Base-by-base conservation (phyloP, 1,140 invertebrate genomes). In the Aplysia californica region DNA sequence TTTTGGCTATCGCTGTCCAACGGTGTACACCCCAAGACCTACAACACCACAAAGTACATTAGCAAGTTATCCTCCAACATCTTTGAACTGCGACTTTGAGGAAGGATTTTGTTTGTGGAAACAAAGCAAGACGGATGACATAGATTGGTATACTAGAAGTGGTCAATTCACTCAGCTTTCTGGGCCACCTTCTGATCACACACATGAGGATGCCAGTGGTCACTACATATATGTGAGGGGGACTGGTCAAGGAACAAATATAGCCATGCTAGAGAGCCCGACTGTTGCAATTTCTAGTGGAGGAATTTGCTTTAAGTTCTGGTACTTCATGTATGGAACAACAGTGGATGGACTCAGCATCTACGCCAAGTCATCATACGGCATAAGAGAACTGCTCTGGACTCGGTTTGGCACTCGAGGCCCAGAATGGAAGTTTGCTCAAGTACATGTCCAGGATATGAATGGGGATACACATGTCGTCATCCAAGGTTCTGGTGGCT, bases 301-400 rank as follows among this genome's bases (percentile, higher is more conserved):
- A 55, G 86, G 86, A 15, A 72, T 82, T 10, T 87, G 86, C 59
- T 82, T 94, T 86, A 91, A 92, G 79, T 94, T 95, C 81, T 94
- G 93, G 90, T 94, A 94, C 38, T 93, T 94, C 83, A 94, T 95
- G 94, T 94, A 92, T 82, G 94, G 94, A 1, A 67, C 76, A 23
- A 75, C 80, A 72, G 79, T 89, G 3, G 80, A 84, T 70, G 76
- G 75, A 4, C 67, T 89, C 3, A 84, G 79, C 58, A n/a, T n/a
- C n/a, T 80, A 76, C 36, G 50, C 75, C 20, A 78, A 36, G 20
- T 72, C 6, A 23, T 20, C 41, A 18, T 78, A 21, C 80, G 79
- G 72, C 81, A 83, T 20, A 82, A 61, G 23, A 31, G 75, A 29
- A n/a, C 31, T 75, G 2, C 0, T 87, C 2, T 87, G 82, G 82